Evolutionary conservation across 2,113 vertebrate genomes (phyloP), one percentile per base, ranked within the genome.

Genomic region (Dipodomys ordii): DNA sequence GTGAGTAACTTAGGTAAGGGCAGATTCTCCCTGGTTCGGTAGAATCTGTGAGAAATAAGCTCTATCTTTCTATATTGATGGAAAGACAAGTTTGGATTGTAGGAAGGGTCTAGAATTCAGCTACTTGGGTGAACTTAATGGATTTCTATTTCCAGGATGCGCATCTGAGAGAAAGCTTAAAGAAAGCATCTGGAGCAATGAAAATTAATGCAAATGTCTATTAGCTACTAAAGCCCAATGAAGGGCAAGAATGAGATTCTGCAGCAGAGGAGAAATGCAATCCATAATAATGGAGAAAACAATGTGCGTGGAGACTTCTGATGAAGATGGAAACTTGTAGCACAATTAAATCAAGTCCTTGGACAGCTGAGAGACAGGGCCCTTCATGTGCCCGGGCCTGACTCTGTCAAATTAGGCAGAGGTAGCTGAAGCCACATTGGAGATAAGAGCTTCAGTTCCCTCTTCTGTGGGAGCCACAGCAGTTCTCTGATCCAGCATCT

Each of bases 151-250:
- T 97, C 86, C 65, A 90, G 72, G 16, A 60, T 86, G 46, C 32
- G 76, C 53, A 78, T 16, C 78, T 90, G 88, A 81, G 92, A 94
- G 57, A 49, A 86, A 82, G 84, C 77, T 88, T 94, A 90, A 39
- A 95, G 91, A 97, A 57, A 97, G 65, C 78, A 77, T 62, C 69
- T 68, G 27, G 79, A 94, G 96, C 76, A 95, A 87, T 95, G 93
- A 96, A 94, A 97, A 95, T 96, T 32, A 92, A 96, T 97, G 93
- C 71, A 88, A 97, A 94, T 95, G 64, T 90, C 94, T 97, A 57
- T 93, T 82, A 96, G 87, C 39, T 64, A 69, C 76, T 64, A 91
- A 96, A 94, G 95, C 93, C 87, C 80, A 86, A 32, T 5, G 90
- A 96, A 95, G 90, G 93, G 57, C 65, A 68, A 90, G 78, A 88